Base-by-base conservation (phyloP, 2,113 vertebrate genomes). In the Chaetorhynchus papuensis region DNA sequence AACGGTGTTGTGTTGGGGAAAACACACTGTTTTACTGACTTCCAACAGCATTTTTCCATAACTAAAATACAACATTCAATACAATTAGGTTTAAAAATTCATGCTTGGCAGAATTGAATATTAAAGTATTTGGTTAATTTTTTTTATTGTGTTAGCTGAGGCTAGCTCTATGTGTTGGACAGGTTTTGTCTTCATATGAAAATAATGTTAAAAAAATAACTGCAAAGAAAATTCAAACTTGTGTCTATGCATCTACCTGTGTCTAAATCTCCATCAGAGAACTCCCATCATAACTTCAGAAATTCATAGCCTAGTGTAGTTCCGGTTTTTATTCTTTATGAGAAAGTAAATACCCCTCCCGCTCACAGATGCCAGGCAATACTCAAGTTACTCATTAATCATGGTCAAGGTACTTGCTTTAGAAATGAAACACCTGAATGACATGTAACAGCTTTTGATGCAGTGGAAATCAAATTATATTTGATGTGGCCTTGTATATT, bases 21-120 rank as follows among this genome's bases (percentile, higher is more conserved):
- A 96, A 64, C 59, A 66, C 79, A 57, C 42, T 94, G 53, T 64
- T 95, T 96, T 84, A 93, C 86, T 91, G 64, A 96, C 96, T 96
- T 97, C 41, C 23, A 75, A 39, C 15, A 42, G 11, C 13, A 53
- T 65, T 95, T 95, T 50, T 92, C 93, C 57, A n/a, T 91, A 96
- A 95, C 70, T 89, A 83, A 95, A 96, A 89, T 60, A 85, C 45
- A 69, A 11, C 6, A 83, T 79, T 91, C 74, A 92, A 50, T 66
- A 93, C 61, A 89, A 53, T 83, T 24, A 95, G 6, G 21, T 57
- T 94, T 92, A 74, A 94, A 97, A 95, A 92, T 61, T 68, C 39
- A 69, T 93, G 10, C 89, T 87, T 89, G 41, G 10, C 23, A 78
- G 65, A 97, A 75, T 7, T 84, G 27, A 66, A 93, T 80, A 49